phyloP scores from a whole-genome alignment of 2,888 invertebrate species.

The Teleiodes luculella region DNA sequence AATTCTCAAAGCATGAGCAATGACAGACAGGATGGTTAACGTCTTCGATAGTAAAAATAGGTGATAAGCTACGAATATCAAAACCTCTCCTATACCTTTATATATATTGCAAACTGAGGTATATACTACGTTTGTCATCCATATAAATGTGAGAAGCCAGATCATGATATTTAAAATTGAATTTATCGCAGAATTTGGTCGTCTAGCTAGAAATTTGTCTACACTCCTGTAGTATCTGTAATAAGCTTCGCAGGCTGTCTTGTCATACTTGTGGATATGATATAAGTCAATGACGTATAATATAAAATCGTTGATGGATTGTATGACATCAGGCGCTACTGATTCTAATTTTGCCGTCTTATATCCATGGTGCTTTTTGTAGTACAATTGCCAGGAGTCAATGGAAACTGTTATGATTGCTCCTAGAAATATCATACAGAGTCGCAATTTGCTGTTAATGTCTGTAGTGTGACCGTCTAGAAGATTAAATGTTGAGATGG shows the following conservation, averaged over 20 bases:
- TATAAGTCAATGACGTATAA: conserved; percentile 1
- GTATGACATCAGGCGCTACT: conserved; percentile 3
- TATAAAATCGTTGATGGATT: not conserved
- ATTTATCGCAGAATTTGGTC: not conserved
- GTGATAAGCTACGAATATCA: not conserved
- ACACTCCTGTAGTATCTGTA: not conserved
- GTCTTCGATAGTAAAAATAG: not conserved
- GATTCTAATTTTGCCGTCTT: not conserved
- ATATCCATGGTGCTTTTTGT: not conserved
- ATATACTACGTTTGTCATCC: not conserved
- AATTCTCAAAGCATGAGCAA: not conserved
- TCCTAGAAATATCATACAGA: not conserved
- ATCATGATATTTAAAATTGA: not conserved
- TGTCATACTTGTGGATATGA: not conserved
- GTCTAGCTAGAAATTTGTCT: not conserved
- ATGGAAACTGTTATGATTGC: not conserved
- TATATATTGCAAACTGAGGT: not conserved
- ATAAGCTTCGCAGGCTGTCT: not conserved
- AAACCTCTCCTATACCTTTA: not conserved
- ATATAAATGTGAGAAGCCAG: not conserved
- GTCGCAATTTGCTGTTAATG: not conserved
- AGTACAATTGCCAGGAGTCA: not conserved
- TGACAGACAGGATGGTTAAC: not conserved
- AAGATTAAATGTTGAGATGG: not conserved
- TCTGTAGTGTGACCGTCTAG: not conserved